A percentile compares a stretch with the other conserved stretches of the same genome.
These are phyloP conservation scores for Mimas tiliae DNA, from an alignment of 2,888 invertebrate species.

Conservation along the genomic window DNA sequence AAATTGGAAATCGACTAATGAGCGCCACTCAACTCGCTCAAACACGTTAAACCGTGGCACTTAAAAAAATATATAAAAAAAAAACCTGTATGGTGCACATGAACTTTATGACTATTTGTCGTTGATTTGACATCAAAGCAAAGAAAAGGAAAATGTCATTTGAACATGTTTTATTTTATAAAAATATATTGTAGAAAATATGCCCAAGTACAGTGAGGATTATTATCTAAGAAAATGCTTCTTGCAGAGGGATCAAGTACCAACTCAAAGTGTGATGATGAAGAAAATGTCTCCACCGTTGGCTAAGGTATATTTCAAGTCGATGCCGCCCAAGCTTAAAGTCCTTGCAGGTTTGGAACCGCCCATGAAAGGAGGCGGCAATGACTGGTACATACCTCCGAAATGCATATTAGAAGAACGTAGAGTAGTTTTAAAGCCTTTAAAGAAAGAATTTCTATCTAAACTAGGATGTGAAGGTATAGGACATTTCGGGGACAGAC, in stretches of 20 bases:
- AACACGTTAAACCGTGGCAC: too few species aligned
- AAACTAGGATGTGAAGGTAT: slow-evolving; percentile 64
- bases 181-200: slow-evolving; percentile 57
- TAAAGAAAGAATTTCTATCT: slow-evolving; percentile 53
- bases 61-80: too few species aligned
- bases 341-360: slow-evolving; percentile 72
- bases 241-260: slow-evolving; percentile 65
- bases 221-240: slow-evolving; percentile 68
- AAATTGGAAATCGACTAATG: too few species aligned
- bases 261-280: slow-evolving; percentile 68
- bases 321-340: slow-evolving; percentile 65
- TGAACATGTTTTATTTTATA: slow-evolving; percentile 65
- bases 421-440: slow-evolving; percentile 62
- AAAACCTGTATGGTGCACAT: too few species aligned
- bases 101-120: too few species aligned
- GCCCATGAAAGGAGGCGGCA: slow-evolving; percentile 68
- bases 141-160: background rate
- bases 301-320: slow-evolving; percentile 71
- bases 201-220: slow-evolving; percentile 61
- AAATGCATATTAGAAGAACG: slow-evolving; percentile 60
- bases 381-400: slow-evolving; percentile 70
- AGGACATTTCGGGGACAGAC: slow-evolving; percentile 49
- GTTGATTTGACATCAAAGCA: too few species aligned
- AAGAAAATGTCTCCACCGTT: slow-evolving; percentile 64
- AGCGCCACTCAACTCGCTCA: too few species aligned